These are phyloP conservation scores for Cordylochernes scorpioides DNA, from an alignment of 2,888 invertebrate species.

Conservation along the genomic window DNA sequence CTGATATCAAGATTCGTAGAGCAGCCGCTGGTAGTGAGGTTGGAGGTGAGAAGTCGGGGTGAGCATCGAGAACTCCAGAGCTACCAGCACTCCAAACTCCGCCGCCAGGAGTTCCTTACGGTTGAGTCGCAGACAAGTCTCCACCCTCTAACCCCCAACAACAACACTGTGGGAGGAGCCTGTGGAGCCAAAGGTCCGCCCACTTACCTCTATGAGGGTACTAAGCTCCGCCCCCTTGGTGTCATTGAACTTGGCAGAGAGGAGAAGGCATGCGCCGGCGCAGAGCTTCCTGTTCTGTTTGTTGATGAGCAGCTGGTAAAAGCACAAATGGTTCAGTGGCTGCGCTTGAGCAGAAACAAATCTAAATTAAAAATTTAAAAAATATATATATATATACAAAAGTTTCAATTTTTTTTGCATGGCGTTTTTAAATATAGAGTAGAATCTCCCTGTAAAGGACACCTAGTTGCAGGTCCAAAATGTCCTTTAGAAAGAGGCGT, in stretches of 20 bases:
- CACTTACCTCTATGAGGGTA: constrained; percentile 51
- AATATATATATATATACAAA: background rate
- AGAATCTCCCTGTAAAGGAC: no score
- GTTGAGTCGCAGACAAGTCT: constrained; percentile 63
- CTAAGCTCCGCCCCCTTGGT: constrained; percentile 67
- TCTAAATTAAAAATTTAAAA: background rate
- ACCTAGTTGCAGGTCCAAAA: no score
- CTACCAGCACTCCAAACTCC: constrained; percentile 80
- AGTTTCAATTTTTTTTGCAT: background rate
- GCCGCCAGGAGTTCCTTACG: constrained; percentile 64
- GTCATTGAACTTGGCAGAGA: constrained; percentile 89
- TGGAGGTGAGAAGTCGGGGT: constrained; percentile 68
- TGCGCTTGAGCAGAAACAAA: no score
- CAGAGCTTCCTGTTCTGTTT: constrained; percentile 85
- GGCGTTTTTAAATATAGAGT: background rate
- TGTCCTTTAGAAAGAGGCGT: no score
- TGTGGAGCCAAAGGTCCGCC: background rate
- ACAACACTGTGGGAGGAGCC: background rate
- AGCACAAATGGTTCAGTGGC: background rate
- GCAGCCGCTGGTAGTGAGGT: constrained; percentile 76
- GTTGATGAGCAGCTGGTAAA: constrained; percentile 40
- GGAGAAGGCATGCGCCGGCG: constrained; percentile 71
- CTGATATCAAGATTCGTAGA: constrained; percentile 54
- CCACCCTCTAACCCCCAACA: constrained; percentile 42
- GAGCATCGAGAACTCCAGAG: constrained; percentile 76